Base-by-base conservation (phyloP, 2,888 invertebrate species). In the Crioceris asparagi region DNA sequence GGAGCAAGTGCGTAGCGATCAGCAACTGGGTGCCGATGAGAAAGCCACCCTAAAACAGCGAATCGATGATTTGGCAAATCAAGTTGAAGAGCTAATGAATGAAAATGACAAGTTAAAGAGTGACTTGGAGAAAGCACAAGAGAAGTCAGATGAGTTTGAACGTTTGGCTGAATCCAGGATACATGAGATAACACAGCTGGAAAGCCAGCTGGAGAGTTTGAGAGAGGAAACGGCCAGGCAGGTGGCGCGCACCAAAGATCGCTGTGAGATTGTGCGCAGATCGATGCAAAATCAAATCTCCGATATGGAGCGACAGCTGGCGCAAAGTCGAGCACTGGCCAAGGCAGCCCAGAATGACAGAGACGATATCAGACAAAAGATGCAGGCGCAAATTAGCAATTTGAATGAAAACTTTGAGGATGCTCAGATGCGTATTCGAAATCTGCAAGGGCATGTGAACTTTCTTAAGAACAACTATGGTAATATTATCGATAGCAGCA, bases 151-250 rank as follows among this genome's bases (percentile, higher is more conserved):
- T 5, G 70, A 72, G 7, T 68, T 72, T 43, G 75, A 77, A 49
- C 74, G 74, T 51, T 68, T 74, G 7, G 61, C 76, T 2, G 76
- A 79, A 37, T 77, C 78, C 56, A 79, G 79, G 57, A 65, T 74
- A 57, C 78, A 80, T 47, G 80, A 81, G 55, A 74, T 77, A 38
- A 72, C 74, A 0, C 75, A 77, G 52, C 55, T 80, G 1, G 72
- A 73, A 2, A 72, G 75, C 0, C 77, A 78, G 56, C 59, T 81
- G 32, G 79, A 80, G 49, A 67, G 73, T 27, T 70, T 78, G 3
- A 61, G 80, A 1, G 79, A 81, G 49, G 80, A 81, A 53, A 76
- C 79, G 0, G 76, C 79, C 0, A 60, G 79, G 3, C 79, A 79
- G 39, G 56, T 80, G 16, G 69, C 75, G 2, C 67, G 78, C 10